These are phyloP conservation scores for Rhinophrynus dorsalis DNA, from an alignment of 2,797 vertebrate genomes.

Conservation along the genomic window DNA sequence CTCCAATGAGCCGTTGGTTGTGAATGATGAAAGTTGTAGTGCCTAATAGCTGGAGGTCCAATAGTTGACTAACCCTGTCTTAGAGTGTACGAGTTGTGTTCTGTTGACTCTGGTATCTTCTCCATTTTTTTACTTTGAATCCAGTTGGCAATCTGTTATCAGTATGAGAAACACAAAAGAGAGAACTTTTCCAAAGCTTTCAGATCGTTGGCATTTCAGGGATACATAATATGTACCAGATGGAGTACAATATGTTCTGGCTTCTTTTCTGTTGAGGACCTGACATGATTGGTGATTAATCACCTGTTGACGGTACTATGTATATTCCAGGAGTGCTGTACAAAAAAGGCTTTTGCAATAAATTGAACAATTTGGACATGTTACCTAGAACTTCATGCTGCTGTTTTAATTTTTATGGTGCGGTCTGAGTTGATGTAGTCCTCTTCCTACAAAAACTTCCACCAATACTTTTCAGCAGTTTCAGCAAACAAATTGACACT, in stretches of 20 bases:
- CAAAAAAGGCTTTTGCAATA: neutral
- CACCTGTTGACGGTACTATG: conserved; percentile 55
- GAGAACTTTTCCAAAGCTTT: conserved; percentile 48
- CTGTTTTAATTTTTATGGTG: neutral
- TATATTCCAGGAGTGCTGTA: neutral
- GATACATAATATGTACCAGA: conserved; percentile 61
- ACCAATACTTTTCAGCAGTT: too few species aligned
- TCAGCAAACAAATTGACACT: too few species aligned
- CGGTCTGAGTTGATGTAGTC: too few species aligned
- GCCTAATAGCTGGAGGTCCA: too few species aligned
- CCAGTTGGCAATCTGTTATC: conserved; percentile 53
- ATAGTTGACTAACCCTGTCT: too few species aligned
- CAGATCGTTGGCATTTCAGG: conserved; percentile 58
- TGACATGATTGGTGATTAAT: conserved; percentile 58
- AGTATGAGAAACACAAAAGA: conserved; percentile 51
- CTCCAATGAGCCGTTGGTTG: too few species aligned
- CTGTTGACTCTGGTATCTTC: neutral
- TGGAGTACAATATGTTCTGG: conserved; percentile 50
- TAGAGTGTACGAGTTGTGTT: too few species aligned
- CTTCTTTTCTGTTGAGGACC: conserved; percentile 52
- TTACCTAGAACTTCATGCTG: neutral
- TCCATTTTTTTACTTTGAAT: conserved; percentile 46
- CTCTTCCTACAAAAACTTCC: too few species aligned
- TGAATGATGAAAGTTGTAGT: too few species aligned
- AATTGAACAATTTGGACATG: neutral